A percentile compares a stretch with the other conserved stretches of the same genome.
Evolutionary conservation across 2,888 invertebrate species (phyloP).

Genomic region (Drosophila maculinotata): DNA sequence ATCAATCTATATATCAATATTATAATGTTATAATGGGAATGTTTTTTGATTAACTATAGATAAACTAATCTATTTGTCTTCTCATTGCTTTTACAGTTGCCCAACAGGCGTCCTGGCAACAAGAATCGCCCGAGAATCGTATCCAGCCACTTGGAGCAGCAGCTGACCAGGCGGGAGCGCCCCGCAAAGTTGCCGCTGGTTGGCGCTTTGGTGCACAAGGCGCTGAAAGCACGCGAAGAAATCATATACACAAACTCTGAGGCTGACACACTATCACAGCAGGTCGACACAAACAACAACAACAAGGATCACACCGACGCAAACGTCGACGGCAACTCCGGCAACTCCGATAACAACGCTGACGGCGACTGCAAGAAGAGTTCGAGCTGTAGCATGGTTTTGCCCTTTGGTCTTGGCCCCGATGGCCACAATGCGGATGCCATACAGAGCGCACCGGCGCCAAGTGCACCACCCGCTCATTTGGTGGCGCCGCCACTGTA

Average conservation of each 20-base stretch:
- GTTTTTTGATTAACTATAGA: not conserved
- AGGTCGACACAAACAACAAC: conserved; percentile 5
- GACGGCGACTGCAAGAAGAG: not conserved
- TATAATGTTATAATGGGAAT: too few relatives aligned
- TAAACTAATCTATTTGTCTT: not conserved
- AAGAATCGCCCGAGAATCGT: conserved; percentile 41
- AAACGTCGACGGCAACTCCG: too few relatives aligned
- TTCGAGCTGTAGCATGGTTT: conserved; percentile 74
- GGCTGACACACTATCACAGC: not conserved
- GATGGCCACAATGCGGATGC: conserved; percentile 82
- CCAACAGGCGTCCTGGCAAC: conserved; percentile 52
- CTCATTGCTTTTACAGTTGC: conserved; percentile 45
- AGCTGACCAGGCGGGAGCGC: conserved; percentile 61
- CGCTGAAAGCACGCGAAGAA: conserved; percentile 37
- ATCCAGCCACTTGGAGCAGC: conserved; percentile 47
- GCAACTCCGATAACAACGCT: too few relatives aligned
- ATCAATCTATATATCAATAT: too few relatives aligned
- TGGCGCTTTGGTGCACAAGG: conserved; percentile 62
- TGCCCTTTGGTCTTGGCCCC: conserved; percentile 83
- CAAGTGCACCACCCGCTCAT: conserved; percentile 83
- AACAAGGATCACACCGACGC: conserved; percentile 9
- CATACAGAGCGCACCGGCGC: conserved; percentile 73
- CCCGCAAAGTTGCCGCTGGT: conserved; percentile 61
- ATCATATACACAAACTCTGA: not conserved
- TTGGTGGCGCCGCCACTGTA: conserved; percentile 54